Evolutionary conservation across 2,888 invertebrate species (phyloP).

Genomic region (Malthinus seriepunctatus): DNA sequence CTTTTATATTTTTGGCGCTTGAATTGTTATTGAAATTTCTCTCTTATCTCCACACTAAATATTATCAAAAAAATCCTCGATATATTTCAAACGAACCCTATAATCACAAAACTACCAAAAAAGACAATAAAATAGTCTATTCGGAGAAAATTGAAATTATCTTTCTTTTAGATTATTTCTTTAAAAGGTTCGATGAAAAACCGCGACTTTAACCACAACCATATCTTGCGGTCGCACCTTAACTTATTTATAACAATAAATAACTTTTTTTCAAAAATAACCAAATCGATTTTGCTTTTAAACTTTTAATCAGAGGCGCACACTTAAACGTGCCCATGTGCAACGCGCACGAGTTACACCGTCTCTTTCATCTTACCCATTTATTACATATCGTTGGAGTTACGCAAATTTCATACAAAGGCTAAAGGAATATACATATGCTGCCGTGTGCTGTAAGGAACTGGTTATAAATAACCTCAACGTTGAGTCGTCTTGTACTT

Average conservation of each 20-base stretch:
- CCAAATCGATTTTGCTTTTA: background rate
- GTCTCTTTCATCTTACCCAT: too few species aligned
- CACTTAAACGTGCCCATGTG: background rate
- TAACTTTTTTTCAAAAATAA: too few species aligned
- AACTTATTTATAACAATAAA: background rate
- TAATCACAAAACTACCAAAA: conserved; percentile 13
- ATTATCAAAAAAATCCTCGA: background rate
- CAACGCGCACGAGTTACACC: too few species aligned
- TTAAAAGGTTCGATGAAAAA: conserved; percentile 20
- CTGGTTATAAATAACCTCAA: too few species aligned
- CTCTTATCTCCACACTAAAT: background rate
- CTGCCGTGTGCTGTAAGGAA: too few species aligned
- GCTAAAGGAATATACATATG: too few species aligned
- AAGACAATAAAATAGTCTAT: conserved; percentile 14
- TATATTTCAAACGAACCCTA: conserved; percentile 7
- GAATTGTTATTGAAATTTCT: conserved; percentile 30
- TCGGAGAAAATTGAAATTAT: conserved; percentile 21
- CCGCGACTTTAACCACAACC: conserved; percentile 18
- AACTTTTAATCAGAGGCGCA: background rate
- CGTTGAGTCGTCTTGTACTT: too few species aligned
- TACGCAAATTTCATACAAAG: too few species aligned
- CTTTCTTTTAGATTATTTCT: conserved; percentile 12
- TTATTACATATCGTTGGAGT: too few species aligned
- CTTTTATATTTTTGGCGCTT: conserved; percentile 39
- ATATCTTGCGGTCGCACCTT: conserved; percentile 14